A percentile compares a stretch with the other conserved stretches of the same genome.
Conservation (phyloP, 2,113 vertebrate species). For the Oplegnathus fasciatus region DNA sequence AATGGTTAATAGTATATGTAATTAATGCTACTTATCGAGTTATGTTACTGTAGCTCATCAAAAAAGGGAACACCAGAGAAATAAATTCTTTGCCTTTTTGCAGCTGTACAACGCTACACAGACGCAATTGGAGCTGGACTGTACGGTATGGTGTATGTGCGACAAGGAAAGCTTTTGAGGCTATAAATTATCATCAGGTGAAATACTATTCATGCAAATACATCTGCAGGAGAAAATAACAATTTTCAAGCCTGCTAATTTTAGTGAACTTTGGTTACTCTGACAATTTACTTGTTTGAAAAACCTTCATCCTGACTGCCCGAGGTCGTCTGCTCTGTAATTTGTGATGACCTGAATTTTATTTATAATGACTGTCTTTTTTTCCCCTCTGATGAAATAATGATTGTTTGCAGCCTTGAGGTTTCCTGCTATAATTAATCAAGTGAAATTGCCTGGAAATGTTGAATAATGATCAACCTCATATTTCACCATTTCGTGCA, state of each 20-base stretch:
- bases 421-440: slow-evolving; percentile 40
- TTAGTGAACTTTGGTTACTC: slow-evolving; percentile 6
- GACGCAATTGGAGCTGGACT: neutral
- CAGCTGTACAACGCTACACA: too few species aligned
- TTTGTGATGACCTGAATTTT: slow-evolving; percentile 40
- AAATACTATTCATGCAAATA: neutral
- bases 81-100: neutral
- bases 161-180: neutral
- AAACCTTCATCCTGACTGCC: slow-evolving; percentile 3
- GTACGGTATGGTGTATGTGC: too few species aligned
- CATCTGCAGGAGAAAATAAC: neutral
- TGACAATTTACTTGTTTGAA: slow-evolving; percentile 20
- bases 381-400: slow-evolving; percentile 31
- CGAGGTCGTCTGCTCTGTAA: slow-evolving; percentile 20
- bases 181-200: neutral
- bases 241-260: neutral
- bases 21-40: neutral
- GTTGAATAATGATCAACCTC: slow-evolving; percentile 45
- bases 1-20: neutral
- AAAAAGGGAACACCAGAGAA: slow-evolving; percentile 5
- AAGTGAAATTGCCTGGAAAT: slow-evolving; percentile 51
- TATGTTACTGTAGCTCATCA: neutral
- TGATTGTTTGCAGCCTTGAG: slow-evolving; percentile 48
- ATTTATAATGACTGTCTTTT: slow-evolving; percentile 45
- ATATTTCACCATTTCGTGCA: slow-evolving; percentile 37